Evolutionary conservation across 1,140 invertebrate species (phyloP).

Genomic region (Thaumetopoea pityocampa): DNA sequence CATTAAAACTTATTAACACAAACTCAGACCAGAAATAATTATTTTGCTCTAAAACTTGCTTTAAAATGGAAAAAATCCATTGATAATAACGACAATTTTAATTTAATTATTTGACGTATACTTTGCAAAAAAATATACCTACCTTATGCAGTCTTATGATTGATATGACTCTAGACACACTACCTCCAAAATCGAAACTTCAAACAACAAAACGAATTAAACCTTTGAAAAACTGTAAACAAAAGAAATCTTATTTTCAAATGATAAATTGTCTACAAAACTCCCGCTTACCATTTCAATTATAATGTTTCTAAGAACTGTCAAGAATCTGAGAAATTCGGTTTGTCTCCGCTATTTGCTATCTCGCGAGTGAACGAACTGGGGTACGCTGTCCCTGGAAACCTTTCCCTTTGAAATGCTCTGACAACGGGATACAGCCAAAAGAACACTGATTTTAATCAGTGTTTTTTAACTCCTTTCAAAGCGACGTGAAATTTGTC

Average conservation of each 20-base stretch:
- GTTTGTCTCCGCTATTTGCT: not conserved
- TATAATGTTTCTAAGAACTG: constrained; percentile 9
- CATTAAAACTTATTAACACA: too few relatives aligned
- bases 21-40: too few relatives aligned
- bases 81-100: too few relatives aligned
- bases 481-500: too few relatives aligned
- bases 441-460: constrained; percentile 7
- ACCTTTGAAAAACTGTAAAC: constrained; percentile 4
- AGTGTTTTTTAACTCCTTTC: not conserved
- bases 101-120: too few relatives aligned
- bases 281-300: constrained; percentile 1
- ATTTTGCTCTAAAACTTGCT: too few relatives aligned
- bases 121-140: too few relatives aligned
- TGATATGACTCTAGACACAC: too few relatives aligned
- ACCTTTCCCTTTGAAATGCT: constrained; percentile 1
- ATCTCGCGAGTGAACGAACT: not conserved
- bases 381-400: not conserved
- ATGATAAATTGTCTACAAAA: constrained; percentile 10
- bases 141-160: too few relatives aligned
- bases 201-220: constrained; percentile 3
- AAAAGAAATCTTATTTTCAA: constrained; percentile 5
- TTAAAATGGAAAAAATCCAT: too few relatives aligned
- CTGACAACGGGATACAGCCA: not conserved
- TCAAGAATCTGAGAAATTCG: constrained; percentile 10
- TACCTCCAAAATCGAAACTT: constrained; percentile 5